A percentile compares a stretch with the other conserved stretches of the same genome.
Conservation (phyloP, 2,888 invertebrate species). For the Ernsta delagoae region DNA sequence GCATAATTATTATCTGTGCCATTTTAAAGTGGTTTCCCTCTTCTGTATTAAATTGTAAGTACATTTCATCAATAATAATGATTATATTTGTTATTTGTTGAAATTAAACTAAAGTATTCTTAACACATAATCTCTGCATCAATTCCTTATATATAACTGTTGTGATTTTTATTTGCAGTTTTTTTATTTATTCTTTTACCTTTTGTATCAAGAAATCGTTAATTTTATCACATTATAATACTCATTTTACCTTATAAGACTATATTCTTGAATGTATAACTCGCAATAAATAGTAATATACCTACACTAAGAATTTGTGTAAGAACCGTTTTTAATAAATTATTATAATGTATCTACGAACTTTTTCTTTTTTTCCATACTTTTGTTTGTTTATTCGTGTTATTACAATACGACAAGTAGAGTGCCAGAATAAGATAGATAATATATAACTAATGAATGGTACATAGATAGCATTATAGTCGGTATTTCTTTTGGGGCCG, state of each 20-base stretch:
- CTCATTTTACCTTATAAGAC: conserved; percentile 47
- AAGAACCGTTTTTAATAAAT: conserved; percentile 60
- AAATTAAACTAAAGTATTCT: too few species aligned
- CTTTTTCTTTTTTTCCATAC: neutral
- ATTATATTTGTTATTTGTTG: neutral
- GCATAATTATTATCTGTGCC: conserved; percentile 39
- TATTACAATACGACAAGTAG: too few species aligned
- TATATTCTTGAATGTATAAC: conserved; percentile 43
- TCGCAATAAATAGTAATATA: conserved; percentile 37
- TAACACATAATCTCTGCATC: too few species aligned
- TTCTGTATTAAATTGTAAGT: neutral
- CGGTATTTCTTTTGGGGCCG: too few species aligned
- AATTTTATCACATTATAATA: conserved; percentile 47
- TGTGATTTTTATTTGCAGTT: neutral
- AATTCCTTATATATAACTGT: neutral
- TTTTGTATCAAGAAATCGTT: neutral
- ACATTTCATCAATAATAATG: neutral
- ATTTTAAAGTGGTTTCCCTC: conserved; percentile 35
- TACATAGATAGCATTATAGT: too few species aligned
- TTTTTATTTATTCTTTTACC: neutral
- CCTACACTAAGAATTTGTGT: conserved; percentile 50
- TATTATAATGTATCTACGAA: conserved; percentile 44
- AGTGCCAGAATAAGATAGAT: too few species aligned
- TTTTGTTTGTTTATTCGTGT: too few species aligned
- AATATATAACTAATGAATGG: too few species aligned